phyloP scores from a whole-genome alignment of 53 echinoderm and acorn worm genomes.

The Antedon mediterranea region DNA sequence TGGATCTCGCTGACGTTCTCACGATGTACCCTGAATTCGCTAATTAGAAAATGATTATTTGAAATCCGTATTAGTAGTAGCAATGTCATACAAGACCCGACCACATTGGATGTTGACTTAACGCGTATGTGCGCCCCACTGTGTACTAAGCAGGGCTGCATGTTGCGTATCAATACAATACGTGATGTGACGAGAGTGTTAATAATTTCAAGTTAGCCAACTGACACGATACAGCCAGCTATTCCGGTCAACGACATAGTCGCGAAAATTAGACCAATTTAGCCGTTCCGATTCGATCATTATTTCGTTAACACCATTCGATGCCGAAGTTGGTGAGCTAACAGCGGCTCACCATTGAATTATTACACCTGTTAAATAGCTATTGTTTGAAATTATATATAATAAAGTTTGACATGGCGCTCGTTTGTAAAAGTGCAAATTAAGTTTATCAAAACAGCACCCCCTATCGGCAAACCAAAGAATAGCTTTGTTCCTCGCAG shows the following conservation, averaged over 20 bases:
- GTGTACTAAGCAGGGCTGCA: not conserved
- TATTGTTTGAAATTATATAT: not conserved
- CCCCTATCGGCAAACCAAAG: not conserved
- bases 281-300: not conserved
- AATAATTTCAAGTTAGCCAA: not conserved
- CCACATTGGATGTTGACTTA: not conserved
- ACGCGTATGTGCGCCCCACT: not conserved
- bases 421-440: constrained; percentile 1
- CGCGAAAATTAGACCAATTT: not conserved
- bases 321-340: not conserved
- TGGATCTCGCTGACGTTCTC: not conserved
- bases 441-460: not conserved
- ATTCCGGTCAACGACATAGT: not conserved
- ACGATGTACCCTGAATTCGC: not conserved
- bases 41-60: not conserved
- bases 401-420: not conserved
- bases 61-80: not conserved
- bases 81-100: not conserved
- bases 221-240: not conserved
- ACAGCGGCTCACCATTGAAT: not conserved
- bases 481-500: not conserved
- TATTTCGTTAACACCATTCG: constrained; percentile 1
- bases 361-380: not conserved
- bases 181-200: not conserved
- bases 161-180: not conserved